Conservation (phyloP, 2,888 invertebrate genomes). For the Limnephilus auricula region DNA sequence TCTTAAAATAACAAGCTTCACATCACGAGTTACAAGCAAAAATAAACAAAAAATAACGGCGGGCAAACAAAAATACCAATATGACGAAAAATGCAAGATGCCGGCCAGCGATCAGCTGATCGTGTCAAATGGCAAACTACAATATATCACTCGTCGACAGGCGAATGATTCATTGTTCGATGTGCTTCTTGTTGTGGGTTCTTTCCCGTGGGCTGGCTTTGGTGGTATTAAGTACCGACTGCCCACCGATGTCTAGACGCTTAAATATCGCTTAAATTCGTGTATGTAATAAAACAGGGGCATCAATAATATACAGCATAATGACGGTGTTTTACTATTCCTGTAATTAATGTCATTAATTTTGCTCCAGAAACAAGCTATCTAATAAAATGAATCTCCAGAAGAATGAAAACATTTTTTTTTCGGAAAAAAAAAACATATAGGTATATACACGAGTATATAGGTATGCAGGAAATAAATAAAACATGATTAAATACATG, state of each 20-base stretch:
- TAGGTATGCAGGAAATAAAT: too few relatives aligned
- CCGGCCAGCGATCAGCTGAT: conserved; percentile 45
- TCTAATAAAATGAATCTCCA: too few relatives aligned
- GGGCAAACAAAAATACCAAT: not conserved
- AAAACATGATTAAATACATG: too few relatives aligned
- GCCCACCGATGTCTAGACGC: conserved; percentile 20
- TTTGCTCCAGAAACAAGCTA: not conserved
- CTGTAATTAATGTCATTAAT: not conserved
- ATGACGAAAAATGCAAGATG: conserved; percentile 38
- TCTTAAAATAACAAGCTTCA: not conserved
- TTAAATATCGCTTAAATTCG: not conserved
- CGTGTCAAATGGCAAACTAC: conserved; percentile 28
- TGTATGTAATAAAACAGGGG: not conserved
- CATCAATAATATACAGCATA: not conserved
- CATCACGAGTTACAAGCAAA: not conserved
- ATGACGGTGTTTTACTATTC: not conserved
- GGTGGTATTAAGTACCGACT: not conserved
- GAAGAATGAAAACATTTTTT: too few relatives aligned
- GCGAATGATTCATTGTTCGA: conserved; percentile 30
- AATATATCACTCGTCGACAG: conserved; percentile 23
- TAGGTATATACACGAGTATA: too few relatives aligned
- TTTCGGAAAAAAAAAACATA: too few relatives aligned
- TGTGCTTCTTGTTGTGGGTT: not conserved
- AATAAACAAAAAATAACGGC: not conserved
- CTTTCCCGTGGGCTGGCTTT: not conserved